Conservation (phyloP, 1,140 invertebrate genomes). For the Paracyclopina nana region DNA sequence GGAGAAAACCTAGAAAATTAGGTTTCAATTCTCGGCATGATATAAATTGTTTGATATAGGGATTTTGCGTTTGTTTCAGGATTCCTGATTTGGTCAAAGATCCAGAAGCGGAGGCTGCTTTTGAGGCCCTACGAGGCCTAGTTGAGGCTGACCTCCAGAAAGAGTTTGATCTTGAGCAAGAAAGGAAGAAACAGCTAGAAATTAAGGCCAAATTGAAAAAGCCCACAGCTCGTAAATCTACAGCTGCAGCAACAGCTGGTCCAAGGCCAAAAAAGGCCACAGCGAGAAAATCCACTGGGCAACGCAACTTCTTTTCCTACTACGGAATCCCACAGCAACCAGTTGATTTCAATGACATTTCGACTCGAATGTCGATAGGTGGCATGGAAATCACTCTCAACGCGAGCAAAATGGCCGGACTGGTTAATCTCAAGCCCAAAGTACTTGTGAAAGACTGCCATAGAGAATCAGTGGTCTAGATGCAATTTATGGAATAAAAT, state of each 20-base stretch:
- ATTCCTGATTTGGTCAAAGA: conserved; percentile 16
- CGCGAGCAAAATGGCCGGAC: conserved; percentile 1
- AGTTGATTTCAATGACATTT: not conserved
- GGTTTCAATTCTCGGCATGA: not conserved
- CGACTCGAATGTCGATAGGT: not conserved
- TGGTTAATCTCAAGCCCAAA: not conserved
- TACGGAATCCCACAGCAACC: not conserved
- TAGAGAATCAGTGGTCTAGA: not conserved
- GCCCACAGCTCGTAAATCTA: no score
- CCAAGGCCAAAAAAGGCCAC: no score
- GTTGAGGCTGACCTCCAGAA: conserved; percentile 1
- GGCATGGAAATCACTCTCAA: not conserved
- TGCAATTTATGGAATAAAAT: not conserved
- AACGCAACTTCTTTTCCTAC: not conserved
- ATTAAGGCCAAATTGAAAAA: no score
- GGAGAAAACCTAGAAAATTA: not conserved
- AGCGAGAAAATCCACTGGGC: not conserved
- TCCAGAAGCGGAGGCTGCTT: conserved; percentile 12
- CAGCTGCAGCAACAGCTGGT: no score
- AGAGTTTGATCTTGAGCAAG: no score
- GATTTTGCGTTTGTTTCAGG: no score
- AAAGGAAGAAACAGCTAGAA: no score
- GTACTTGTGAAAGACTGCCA: not conserved
- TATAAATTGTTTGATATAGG: not conserved
- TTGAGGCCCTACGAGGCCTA: conserved; percentile 12